Evolutionary conservation across 1,140 invertebrate species (phyloP), one percentile per base, ranked within the genome.

Genomic region (Pseudomyrmex dendroicus): DNA sequence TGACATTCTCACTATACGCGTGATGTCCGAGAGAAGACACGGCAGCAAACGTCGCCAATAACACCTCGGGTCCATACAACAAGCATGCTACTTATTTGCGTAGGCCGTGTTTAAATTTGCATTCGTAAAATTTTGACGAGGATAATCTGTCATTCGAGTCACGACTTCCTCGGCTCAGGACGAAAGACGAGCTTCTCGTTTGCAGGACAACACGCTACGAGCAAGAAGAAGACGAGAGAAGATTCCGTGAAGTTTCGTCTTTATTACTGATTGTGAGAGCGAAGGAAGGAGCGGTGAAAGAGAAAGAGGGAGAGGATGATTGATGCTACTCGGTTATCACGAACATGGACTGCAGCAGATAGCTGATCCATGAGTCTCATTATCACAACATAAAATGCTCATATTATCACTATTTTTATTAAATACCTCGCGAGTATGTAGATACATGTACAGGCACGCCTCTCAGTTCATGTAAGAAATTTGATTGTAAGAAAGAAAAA

Each of bases 401-500:
- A 92, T 93, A 94, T 93, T 93, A 94, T 93, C 92, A 91, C 92
- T 92, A 93, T 93, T 93, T 91, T 93, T 93, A 93, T 94, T 93
- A 93, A 92, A 92, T 90, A 92, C 90, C 89, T 83, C 86, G 89
- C 88, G 35, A 35, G 35, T 35, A 35, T 35, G 35, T 35, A 35
- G 35, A 35, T 35, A 35, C 35, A 35, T 1, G 35, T 35, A 35
- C 35, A 35, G 5, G 82, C 86, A 88, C 84, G 59, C 66, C 54
- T 52, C 57, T 5, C 0, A n/a, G 20, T 25, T 66, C 61, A 25
- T 64, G 2, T n/a, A 8, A 20, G 10, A 54, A 46, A 68, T 20
- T 20, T 20, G 54, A 63, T 84, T 83, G 84, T 76, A 80, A 7
- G 0, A 35, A 35, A 35, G 7, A 35, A 5, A 35, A 35, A 35